Conservation (phyloP, 2,888 invertebrate species). For the Charanyca ferruginea region DNA sequence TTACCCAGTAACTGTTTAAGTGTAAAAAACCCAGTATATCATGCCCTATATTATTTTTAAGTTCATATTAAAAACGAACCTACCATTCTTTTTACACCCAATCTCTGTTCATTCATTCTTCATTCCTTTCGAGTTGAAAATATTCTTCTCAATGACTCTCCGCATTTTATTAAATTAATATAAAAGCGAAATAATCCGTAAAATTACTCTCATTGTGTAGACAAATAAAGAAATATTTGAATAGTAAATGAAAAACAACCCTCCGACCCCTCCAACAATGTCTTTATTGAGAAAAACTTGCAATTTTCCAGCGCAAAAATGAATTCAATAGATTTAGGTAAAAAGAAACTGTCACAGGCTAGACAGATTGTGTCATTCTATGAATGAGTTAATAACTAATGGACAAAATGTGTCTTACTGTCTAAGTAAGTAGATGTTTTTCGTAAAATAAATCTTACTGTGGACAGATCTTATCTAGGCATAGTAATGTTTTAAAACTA, state of each 20-base stretch:
- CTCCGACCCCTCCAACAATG: not conserved
- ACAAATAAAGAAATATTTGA: not conserved
- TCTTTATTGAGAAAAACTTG: slow-evolving; percentile 5
- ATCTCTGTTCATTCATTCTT: not conserved
- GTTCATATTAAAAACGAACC: too few relatives aligned
- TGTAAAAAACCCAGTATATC: too few relatives aligned
- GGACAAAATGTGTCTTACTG: too few relatives aligned
- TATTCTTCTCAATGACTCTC: not conserved
- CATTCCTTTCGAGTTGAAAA: not conserved
- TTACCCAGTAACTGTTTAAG: too few relatives aligned
- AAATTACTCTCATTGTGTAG: slow-evolving; percentile 5
- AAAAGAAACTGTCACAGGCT: slow-evolving; percentile 27
- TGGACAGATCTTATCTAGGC: too few relatives aligned
- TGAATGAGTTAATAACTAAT: slow-evolving; percentile 22
- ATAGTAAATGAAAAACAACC: slow-evolving; percentile 29
- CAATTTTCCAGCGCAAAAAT: not conserved
- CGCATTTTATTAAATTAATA: slow-evolving; percentile 19
- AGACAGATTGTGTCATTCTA: slow-evolving; percentile 22
- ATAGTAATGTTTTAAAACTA: too few relatives aligned
- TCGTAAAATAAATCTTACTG: too few relatives aligned
- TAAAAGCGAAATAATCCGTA: slow-evolving; percentile 4
- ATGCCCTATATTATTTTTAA: too few relatives aligned
- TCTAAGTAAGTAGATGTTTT: too few relatives aligned
- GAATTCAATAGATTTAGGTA: slow-evolving; percentile 4
- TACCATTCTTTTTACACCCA: too few relatives aligned